These are phyloP conservation scores for Camponotus vicinus DNA, from an alignment of 1,140 invertebrate genomes.

Conservation along the genomic window DNA sequence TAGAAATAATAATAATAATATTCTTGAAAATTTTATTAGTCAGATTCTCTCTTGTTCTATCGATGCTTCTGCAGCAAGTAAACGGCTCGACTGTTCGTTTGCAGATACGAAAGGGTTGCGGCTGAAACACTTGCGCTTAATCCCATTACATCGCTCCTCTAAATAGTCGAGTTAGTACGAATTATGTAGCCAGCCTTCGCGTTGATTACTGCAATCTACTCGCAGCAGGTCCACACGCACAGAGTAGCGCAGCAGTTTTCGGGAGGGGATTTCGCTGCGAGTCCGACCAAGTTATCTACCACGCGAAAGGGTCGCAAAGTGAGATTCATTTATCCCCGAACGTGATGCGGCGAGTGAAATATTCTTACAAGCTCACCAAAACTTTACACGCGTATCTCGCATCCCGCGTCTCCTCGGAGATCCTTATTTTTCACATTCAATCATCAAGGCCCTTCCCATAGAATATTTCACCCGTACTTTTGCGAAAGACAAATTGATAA, in stretches of 20 bases:
- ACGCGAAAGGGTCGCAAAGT: constrained; percentile 23
- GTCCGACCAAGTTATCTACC: constrained; percentile 35
- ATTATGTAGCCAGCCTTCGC: constrained; percentile 59
- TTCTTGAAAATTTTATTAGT: constrained; percentile 3
- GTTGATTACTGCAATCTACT: constrained; percentile 61
- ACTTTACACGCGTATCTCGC: background rate
- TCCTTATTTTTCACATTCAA: constrained; percentile 17
- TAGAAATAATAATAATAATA: constrained; percentile 6
- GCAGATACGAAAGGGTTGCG: constrained; percentile 54
- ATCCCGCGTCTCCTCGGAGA: background rate
- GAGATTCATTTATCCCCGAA: constrained; percentile 54
- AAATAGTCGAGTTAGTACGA: constrained; percentile 62
- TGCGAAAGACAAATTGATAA: too few relatives aligned
- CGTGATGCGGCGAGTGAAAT: constrained; percentile 28
- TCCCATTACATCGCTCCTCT: constrained; percentile 57
- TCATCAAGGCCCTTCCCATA: background rate
- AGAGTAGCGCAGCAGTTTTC: background rate
- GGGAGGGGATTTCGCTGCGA: constrained; percentile 4
- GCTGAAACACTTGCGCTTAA: constrained; percentile 46
- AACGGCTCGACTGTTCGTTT: constrained; percentile 36
- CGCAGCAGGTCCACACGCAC: constrained; percentile 34
- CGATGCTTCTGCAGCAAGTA: background rate
- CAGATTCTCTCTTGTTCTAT: background rate
- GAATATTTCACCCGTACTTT: background rate
- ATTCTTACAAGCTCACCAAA: constrained; percentile 26